Evolutionary conservation across 1,140 invertebrate species (phyloP).

Genomic region (Eubasilissa regina): DNA sequence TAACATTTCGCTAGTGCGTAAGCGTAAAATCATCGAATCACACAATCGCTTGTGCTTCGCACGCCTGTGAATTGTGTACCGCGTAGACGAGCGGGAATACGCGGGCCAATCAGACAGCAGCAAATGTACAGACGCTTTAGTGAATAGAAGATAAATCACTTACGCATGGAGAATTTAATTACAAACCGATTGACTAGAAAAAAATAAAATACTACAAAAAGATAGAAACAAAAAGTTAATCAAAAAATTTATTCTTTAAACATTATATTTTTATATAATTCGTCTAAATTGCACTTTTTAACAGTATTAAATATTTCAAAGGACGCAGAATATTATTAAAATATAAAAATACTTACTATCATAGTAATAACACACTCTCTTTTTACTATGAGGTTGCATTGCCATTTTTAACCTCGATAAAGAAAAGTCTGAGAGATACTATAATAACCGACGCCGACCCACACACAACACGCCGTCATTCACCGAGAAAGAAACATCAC

Average conservation of each 20-base stretch:
- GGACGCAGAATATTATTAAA: conserved; percentile 22
- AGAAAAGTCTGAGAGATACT: conserved; percentile 9
- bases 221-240: not conserved
- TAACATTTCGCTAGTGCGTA: conserved; percentile 32
- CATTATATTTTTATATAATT: not conserved
- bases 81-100: conserved; percentile 34
- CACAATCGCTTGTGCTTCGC: conserved; percentile 51
- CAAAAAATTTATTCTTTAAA: not conserved
- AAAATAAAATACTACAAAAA: conserved; percentile 4
- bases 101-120: conserved; percentile 61
- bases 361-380: conserved; percentile 98
- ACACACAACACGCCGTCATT: conserved; percentile 27
- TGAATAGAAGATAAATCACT: conserved; percentile 61
- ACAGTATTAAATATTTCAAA: conserved; percentile 14
- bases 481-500: not conserved
- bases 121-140: conserved; percentile 63
- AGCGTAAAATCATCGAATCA: conserved; percentile 33
- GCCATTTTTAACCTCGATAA: conserved; percentile 69
- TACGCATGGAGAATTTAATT: conserved; percentile 33
- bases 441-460: conserved; percentile 22
- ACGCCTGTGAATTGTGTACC: conserved; percentile 7
- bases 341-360: conserved; percentile 87
- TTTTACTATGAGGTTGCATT: conserved; percentile 88
- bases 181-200: conserved; percentile 8
- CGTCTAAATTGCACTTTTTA: not conserved